Conservation (phyloP, 2,888 invertebrate genomes). For the Tenthredo distinguenda region DNA sequence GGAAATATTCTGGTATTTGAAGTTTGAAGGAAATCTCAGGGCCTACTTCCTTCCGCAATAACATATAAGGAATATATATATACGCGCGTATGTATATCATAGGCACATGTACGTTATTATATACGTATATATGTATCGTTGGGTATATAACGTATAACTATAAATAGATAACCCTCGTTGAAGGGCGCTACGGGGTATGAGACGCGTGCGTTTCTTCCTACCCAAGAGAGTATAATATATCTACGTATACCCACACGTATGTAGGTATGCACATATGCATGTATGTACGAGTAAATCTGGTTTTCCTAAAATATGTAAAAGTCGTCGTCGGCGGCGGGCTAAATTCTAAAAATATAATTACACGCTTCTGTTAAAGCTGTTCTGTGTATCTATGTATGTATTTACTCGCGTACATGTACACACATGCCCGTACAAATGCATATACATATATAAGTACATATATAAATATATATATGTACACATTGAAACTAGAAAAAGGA, state of each 20-base stretch:
- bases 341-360: constrained; percentile 70
- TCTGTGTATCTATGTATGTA: not conserved
- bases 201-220: constrained; percentile 43
- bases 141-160: constrained; percentile 51
- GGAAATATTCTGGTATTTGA: not conserved
- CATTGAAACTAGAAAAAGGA: not conserved
- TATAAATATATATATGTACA: not conserved
- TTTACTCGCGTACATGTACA: not conserved
- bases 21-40: not conserved
- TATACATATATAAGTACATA: not conserved
- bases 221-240: constrained; percentile 37
- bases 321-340: constrained; percentile 57
- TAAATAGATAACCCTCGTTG: constrained; percentile 58
- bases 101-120: not conserved
- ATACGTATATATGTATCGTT: not conserved
- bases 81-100: not conserved
- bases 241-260: constrained; percentile 6
- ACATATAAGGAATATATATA: constrained; percentile 48
- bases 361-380: not conserved
- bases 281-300: constrained; percentile 45
- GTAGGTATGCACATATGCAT: not conserved
- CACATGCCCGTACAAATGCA: too few species aligned
- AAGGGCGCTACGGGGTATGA: constrained; percentile 45
- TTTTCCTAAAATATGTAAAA: constrained; percentile 76
- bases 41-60: constrained; percentile 59